A percentile compares a stretch with the other conserved stretches of the same genome.
Conservation (phyloP, 2,113 vertebrate species). For the Ctenomys sociabilis region DNA sequence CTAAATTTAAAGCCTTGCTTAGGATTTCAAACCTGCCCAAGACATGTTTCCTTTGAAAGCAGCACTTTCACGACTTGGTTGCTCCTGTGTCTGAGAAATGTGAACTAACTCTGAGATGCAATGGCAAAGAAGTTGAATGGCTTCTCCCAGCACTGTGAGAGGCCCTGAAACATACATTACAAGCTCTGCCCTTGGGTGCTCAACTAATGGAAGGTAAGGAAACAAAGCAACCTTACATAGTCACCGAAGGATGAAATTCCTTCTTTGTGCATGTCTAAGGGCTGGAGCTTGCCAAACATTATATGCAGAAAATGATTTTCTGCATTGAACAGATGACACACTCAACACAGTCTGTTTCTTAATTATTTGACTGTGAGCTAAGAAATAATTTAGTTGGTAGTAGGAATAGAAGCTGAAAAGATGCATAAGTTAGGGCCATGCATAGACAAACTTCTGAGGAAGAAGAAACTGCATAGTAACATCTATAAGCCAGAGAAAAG, state of each 20-base stretch:
- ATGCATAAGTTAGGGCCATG: background rate
- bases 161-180: background rate
- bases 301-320: background rate
- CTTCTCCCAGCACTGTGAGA: background rate
- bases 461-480: background rate
- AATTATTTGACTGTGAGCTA: constrained; percentile 3
- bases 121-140: background rate
- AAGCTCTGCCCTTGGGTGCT: background rate
- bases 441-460: background rate
- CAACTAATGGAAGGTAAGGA: background rate
- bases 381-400: background rate
- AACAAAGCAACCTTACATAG: background rate
- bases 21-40: background rate
- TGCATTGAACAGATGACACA: background rate
- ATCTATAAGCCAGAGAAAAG: background rate
- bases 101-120: background rate
- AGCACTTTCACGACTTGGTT: background rate
- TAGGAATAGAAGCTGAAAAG: background rate
- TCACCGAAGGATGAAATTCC: background rate
- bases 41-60: background rate
- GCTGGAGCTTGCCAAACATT: background rate
- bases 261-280: background rate
- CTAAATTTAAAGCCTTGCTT: background rate
- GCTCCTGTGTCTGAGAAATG: background rate
- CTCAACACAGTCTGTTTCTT: background rate